Conservation (phyloP, 2,797 vertebrate genomes). For the Hybognathus amarus region DNA sequence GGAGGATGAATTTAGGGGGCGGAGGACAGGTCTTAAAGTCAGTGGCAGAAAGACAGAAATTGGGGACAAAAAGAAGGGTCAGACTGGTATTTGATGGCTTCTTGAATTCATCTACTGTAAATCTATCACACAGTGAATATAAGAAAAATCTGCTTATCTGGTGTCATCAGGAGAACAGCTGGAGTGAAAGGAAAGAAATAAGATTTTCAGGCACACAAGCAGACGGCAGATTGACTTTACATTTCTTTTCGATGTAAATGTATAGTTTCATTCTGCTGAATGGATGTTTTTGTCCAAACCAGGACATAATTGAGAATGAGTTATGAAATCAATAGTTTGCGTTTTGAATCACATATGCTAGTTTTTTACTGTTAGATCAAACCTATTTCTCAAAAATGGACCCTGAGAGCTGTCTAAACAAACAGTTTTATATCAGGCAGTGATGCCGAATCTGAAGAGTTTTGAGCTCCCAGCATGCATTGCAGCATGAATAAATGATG, state of each 20-base stretch:
- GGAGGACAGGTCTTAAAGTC: slow-evolving; percentile 21
- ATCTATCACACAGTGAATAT: background rate
- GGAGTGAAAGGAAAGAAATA: slow-evolving; percentile 38
- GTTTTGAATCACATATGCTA: slow-evolving; percentile 49
- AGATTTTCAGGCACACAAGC: slow-evolving; percentile 30
- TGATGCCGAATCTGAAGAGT: background rate
- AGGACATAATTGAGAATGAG: slow-evolving; percentile 65
- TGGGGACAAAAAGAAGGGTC: background rate
- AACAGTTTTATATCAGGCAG: background rate
- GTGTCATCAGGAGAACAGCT: background rate
- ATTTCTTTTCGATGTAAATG: slow-evolving; percentile 32
- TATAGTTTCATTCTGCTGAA: slow-evolving; percentile 62
- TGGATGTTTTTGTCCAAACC: slow-evolving; percentile 67
- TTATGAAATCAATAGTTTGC: slow-evolving; percentile 77
- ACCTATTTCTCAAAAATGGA: background rate
- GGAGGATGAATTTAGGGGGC: slow-evolving; percentile 34
- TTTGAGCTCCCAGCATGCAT: slow-evolving; percentile 4
- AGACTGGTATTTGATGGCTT: background rate
- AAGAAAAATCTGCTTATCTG: slow-evolving; percentile 10
- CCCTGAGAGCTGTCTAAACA: background rate
- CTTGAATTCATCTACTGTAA: slow-evolving; percentile 11
- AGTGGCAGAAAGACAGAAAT: slow-evolving; percentile 7
- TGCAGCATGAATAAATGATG: slow-evolving; percentile 28
- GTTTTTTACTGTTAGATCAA: background rate
- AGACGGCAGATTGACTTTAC: slow-evolving; percentile 50